Evolutionary conservation across 2,113 vertebrate species (phyloP).

Genomic region (Pygoscelis antarcticus): DNA sequence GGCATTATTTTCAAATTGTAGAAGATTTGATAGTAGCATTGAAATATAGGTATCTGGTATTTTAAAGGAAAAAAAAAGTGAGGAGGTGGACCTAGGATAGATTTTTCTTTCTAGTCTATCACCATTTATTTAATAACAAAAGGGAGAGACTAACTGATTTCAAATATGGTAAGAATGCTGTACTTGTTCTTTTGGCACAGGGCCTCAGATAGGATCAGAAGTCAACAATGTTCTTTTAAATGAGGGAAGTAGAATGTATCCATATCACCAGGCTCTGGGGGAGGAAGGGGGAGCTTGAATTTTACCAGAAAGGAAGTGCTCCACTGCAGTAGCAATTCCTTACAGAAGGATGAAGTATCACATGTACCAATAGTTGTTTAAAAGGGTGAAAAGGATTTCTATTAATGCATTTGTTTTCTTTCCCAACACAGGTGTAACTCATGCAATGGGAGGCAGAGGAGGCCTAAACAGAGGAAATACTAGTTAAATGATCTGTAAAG

Average conservation of each 20-base stretch:
- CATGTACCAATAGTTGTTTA: background rate
- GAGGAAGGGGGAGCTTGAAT: background rate
- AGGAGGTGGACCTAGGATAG: background rate
- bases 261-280: background rate
- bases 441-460: constrained; percentile 84
- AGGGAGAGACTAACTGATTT: background rate
- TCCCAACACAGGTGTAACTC: constrained; percentile 76
- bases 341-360: background rate
- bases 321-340: background rate
- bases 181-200: background rate
- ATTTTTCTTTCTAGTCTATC: background rate
- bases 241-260: no score
- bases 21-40: background rate
- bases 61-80: background rate
- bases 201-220: background rate
- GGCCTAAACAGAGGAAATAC: constrained; percentile 88
- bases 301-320: background rate
- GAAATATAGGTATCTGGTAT: background rate
- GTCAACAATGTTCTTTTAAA: background rate
- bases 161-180: background rate
- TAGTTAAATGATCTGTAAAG: constrained; percentile 65
- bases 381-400: background rate
- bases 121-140: background rate
- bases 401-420: constrained; percentile 41
- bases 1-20: background rate